Base-by-base conservation (phyloP, 2,888 invertebrate species). In the Napeogenes sylphis region DNA sequence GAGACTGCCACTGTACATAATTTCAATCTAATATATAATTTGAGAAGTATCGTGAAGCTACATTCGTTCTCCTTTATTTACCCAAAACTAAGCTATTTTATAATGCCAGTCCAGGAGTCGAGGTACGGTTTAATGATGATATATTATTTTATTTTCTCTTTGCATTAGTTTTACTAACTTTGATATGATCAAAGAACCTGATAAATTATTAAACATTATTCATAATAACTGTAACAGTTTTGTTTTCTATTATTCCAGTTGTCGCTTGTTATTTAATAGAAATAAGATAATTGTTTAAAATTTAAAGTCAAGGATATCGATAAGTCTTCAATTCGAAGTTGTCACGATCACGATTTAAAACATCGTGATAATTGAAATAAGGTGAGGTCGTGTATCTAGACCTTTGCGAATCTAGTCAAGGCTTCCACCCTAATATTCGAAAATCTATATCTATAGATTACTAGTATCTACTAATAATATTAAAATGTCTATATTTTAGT, bases 11-110 rank as follows among this genome's bases (percentile, higher is more conserved):
- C 83, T 81, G 87, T 87, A 86, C 82, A 86, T 90, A 89, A 90
- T 89, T 90, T 82, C 90, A 90, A 90, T 89, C 85, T 90, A 87
- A 89, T 90, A 90, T 90, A 87, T 88, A 87, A 87, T 89, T 88
- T 87, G 82, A 87, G 83, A 83, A 83, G 84, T 85, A 86, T 84
- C 81, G 82, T 78, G 54, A 79, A 81, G 85, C 77, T 83, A 74
- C 75, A 73, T 74, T 78, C 78, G 80, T 77, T 81, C 83, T 85
- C 82, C 87, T 89, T 83, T 87, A 87, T 87, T 78, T 82, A 80
- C 78, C 81, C 72, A 73, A 75, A 75, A 79, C 75, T 75, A 78
- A 81, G 75, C 80, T 77, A 80, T 81, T 82, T 77, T 75, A 77
- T 76, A 73, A 79, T 79, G 78, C 81, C 78, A 78, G 73, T 75